Evolutionary conservation across 2,113 vertebrate species (phyloP), one percentile per base, ranked within the genome.

Genomic region (Ptilonorhynchus violaceus): DNA sequence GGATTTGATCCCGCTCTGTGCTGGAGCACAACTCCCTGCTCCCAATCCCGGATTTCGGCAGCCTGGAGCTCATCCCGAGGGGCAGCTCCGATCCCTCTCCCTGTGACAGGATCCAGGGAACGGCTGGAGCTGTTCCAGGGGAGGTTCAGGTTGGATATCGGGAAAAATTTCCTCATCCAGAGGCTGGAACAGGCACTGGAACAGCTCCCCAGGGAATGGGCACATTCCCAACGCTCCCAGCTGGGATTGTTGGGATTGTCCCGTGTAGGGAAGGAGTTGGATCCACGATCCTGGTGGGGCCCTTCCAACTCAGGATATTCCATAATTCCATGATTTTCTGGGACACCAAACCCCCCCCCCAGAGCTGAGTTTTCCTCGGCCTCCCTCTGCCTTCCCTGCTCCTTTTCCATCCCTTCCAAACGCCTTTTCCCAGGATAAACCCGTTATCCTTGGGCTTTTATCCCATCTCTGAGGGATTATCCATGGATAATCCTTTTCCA

Each of bases 71-170:
- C 42, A n/a, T 49, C 44, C 53, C 64, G 17, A 27, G 22, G 41
- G 22, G 35, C 77, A 37, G 42, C 23, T 49, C 53, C 3, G 0
- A 9, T 18, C 3, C 18, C 53, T 27, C 37, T 39, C 37, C 37
- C 37, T 39, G 52, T 28, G 17, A 47, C 2, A 21, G 8, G 14
- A 15, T 9, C 11, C 28, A 21, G 9, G 28, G 53, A 59, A 41
- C 5, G 30, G 28, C 30, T 15, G 55, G 35, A 69, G 42, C 44
- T 7, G 7, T 6, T 1, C 64, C 78, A 33, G 49, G 23, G 41
- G 11, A 28, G 42, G 30, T 3, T 69, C 19, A 4, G 15, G 2
- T 41, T 10, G 55, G 44, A 59, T 8, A 8, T 42, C 0, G 1
- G 79, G 66, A 42, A 50, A 60, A 50, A 9, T 24, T 82, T 70